Conservation (phyloP, 2,113 vertebrate genomes). For the Entelurus aequoreus region DNA sequence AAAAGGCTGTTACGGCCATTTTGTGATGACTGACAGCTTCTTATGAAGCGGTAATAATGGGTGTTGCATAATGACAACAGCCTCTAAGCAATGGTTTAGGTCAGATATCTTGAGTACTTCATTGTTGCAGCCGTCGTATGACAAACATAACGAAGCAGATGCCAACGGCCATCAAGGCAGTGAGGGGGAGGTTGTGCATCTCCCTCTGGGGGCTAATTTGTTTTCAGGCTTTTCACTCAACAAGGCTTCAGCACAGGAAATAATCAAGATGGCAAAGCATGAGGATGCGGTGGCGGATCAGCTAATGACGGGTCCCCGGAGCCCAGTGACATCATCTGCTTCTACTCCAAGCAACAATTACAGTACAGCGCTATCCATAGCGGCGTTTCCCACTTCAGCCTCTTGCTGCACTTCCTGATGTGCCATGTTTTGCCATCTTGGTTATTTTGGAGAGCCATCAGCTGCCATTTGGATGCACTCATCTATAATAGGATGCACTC, state of each 20-base stretch:
- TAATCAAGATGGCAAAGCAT: slow-evolving; percentile 24
- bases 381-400: not conserved
- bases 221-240: slow-evolving; percentile 28
- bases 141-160: slow-evolving; percentile 33
- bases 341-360: slow-evolving; percentile 27
- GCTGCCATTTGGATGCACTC: not conserved
- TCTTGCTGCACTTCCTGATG: not conserved
- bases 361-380: not conserved
- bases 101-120: slow-evolving; percentile 1
- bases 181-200: not conserved
- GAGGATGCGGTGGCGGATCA: slow-evolving; percentile 13
- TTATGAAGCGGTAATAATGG: not conserved
- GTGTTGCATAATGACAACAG: not conserved
- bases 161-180: slow-evolving; percentile 15
- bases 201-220: slow-evolving; percentile 27
- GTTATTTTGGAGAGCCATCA: slow-evolving; percentile 13
- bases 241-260: slow-evolving; percentile 21
- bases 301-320: slow-evolving; percentile 7
- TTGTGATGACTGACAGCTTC: too few species aligned
- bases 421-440: not conserved
- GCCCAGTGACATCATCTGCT: slow-evolving; percentile 13
- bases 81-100: not conserved
- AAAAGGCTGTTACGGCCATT: too few species aligned
- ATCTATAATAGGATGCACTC: too few species aligned
- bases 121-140: not conserved